Evolutionary conservation across 2,888 invertebrate genomes (phyloP).

Genomic region (Polymixis flavicincta): DNA sequence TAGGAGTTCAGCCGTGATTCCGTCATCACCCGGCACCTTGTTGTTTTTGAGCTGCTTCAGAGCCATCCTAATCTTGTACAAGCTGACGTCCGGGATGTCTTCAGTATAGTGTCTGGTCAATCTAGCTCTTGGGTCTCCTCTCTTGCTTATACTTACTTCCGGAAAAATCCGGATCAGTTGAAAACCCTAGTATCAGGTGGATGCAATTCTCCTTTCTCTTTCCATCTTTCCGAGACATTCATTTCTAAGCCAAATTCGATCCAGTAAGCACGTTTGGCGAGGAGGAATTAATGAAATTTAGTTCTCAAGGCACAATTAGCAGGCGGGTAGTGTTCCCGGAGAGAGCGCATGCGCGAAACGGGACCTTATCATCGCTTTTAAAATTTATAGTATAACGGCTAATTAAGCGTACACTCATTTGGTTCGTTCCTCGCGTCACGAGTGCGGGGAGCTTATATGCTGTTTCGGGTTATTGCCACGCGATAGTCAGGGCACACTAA

Average conservation of each 20-base stretch:
- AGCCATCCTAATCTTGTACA: no score
- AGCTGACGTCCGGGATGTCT: no score
- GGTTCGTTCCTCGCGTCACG: constrained; percentile 83
- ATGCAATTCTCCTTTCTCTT: constrained; percentile 52
- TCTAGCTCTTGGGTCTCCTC: no score
- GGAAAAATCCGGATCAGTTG: not conserved
- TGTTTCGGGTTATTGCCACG: constrained; percentile 80
- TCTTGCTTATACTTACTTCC: not conserved
- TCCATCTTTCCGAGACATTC: constrained; percentile 31
- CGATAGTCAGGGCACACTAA: constrained; percentile 82
- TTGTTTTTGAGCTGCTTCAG: no score
- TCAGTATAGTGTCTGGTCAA: no score
- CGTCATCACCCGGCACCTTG: no score
- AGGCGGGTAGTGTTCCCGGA: constrained; percentile 68
- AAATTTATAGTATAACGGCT: constrained; percentile 88
- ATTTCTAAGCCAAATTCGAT: constrained; percentile 55
- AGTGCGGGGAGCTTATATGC: constrained; percentile 74
- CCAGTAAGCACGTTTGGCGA: constrained; percentile 69
- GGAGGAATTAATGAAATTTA: constrained; percentile 85
- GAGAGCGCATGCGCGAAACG: constrained; percentile 74
- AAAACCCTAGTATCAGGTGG: constrained; percentile 29
- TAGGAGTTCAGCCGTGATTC: no score
- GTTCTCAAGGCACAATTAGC: constrained; percentile 82
- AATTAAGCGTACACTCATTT: constrained; percentile 87
- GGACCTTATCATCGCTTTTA: constrained; percentile 87